These are phyloP conservation scores for Acanthornis magna DNA, from an alignment of 2,797 vertebrate species.

Conservation along the genomic window DNA sequence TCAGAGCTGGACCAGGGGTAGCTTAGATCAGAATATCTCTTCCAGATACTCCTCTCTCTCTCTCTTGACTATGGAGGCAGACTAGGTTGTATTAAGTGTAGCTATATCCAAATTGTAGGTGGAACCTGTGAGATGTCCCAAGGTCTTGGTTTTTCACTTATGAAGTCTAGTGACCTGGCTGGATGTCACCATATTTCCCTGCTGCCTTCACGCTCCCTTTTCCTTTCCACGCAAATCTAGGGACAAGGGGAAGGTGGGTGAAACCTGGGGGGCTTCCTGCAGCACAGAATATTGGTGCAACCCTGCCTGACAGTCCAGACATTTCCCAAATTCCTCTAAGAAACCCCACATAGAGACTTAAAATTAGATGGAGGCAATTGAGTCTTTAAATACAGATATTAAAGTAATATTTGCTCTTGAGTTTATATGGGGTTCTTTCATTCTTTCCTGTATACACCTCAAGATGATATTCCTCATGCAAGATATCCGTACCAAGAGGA, in stretches of 20 bases:
- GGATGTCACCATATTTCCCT: not conserved
- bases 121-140: not conserved
- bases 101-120: not conserved
- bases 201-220: not conserved
- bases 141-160: not conserved
- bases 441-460: not conserved
- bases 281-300: not conserved
- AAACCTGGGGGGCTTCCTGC: not conserved
- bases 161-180: not conserved
- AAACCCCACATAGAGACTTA: not conserved
- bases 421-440: not conserved
- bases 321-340: not conserved
- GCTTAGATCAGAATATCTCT: not conserved
- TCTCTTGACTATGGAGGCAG: not conserved
- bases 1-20: not conserved
- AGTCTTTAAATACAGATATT: not conserved
- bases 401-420: not conserved
- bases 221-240: not conserved
- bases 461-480: not conserved
- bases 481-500: not conserved
- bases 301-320: not conserved
- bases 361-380: not conserved
- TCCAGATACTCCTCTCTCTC: not conserved
- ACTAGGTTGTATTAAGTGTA: not conserved
- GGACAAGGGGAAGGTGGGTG: not conserved